Conservation (phyloP, 92 coral and sea anemone genomes). For the Heteractis magnifica region DNA sequence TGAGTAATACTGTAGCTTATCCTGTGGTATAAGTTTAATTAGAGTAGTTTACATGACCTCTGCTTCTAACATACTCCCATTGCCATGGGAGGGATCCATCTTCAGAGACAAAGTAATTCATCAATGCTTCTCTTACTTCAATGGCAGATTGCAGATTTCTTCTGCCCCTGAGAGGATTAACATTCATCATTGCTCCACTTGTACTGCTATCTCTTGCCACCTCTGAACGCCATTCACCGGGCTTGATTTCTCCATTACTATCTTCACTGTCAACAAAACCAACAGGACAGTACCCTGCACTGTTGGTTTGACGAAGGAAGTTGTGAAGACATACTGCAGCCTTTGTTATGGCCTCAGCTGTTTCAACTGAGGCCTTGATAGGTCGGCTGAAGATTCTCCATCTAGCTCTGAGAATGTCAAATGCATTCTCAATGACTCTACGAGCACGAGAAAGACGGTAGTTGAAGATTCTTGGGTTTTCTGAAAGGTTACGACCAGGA, state of each 20-base stretch:
- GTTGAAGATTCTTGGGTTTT: constrained; percentile 36
- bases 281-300: constrained; percentile 45
- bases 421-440: constrained; percentile 41
- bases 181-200: constrained; percentile 37
- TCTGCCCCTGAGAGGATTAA: constrained; percentile 41
- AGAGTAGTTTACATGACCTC: constrained; percentile 27
- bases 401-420: constrained; percentile 50
- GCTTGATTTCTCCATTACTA: constrained; percentile 51
- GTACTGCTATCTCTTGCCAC: neutral
- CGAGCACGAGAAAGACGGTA: constrained; percentile 49
- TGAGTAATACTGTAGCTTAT: too few relatives aligned
- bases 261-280: constrained; percentile 58
- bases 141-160: constrained; percentile 51
- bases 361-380: constrained; percentile 40
- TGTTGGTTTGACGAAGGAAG: constrained; percentile 37
- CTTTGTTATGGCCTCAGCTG: constrained; percentile 38
- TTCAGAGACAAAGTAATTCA: constrained; percentile 55
- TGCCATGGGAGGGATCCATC: constrained; percentile 65
- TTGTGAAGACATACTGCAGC: constrained; percentile 42
- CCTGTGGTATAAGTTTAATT: too few relatives aligned
- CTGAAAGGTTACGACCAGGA: constrained; percentile 46
- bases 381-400: constrained; percentile 50
- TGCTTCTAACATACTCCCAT: constrained; percentile 55
- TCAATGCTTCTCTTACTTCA: constrained; percentile 46
- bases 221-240: constrained; percentile 3